Percentiles rank a stretch among this genome's conserved stretches.
These are phyloP conservation scores for Calypte anna DNA, from an alignment of 2,113 vertebrate species.

Conservation along the genomic window DNA sequence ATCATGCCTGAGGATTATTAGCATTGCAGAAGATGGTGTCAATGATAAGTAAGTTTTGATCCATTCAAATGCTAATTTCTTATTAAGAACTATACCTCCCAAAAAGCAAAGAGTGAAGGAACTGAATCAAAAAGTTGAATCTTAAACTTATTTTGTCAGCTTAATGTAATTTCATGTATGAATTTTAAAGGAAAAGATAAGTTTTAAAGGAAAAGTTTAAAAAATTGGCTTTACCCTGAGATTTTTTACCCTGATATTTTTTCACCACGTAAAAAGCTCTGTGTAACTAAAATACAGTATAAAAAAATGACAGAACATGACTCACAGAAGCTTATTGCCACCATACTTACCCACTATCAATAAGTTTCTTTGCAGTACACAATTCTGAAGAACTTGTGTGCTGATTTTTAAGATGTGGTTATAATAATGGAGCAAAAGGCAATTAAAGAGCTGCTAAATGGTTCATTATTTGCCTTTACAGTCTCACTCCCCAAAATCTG, in stretches of 20 bases:
- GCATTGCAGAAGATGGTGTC: neutral
- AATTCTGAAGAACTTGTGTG: neutral
- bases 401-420: neutral
- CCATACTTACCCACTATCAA: neutral
- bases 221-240: neutral
- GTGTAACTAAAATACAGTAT: neutral
- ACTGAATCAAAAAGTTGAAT: neutral
- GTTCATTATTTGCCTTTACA: neutral
- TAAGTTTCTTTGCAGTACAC: neutral
- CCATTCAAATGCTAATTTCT: neutral
- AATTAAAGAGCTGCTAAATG: neutral
- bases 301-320: neutral
- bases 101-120: neutral
- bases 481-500: neutral
- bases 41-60: neutral
- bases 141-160: neutral
- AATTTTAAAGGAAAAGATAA: neutral
- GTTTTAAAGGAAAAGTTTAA: neutral
- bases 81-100: neutral
- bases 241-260: neutral
- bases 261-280: neutral
- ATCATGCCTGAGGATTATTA: neutral
- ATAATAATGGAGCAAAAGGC: neutral
- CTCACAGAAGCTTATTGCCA: neutral
- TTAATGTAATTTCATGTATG: neutral